Base-by-base conservation (phyloP, 2,888 invertebrate genomes). In the Drosophila greeni region DNA sequence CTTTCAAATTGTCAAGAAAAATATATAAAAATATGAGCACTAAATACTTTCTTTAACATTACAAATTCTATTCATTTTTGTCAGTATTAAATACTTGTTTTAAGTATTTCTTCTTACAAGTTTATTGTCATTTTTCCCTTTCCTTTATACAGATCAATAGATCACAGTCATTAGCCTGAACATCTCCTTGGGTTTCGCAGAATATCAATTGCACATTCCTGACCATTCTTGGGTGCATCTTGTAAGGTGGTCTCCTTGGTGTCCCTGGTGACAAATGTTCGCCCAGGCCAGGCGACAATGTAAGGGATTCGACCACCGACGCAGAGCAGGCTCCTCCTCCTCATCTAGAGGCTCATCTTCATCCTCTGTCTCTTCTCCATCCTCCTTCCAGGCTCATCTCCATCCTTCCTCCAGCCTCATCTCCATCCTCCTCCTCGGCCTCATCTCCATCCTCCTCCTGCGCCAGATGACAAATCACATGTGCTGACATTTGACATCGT, bases 401-500 rank as follows among this genome's bases (percentile, higher is more conserved):
- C 4, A 16, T 6, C 3, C 16, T 16, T 16, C 5, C 23, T 23
- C 3, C 4, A 16, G 14, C 3, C 16, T 16, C 36, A 16, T 16
- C 36, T 16, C 26, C 53, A 29, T 42, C n/a, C n/a, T 18, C 24
- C 37, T 40, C 48, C 26, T 16, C 29, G 11, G 29, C 29, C 29
- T 11, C 40, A 14, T 14, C 40, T 14, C 29, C 54, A 31, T 43
- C 24, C 23, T 43, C 42, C 31, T 33, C 49, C 29, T 20, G 9
- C 29, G 8, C 16, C 24, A 23, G 56, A 58, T 75, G 81, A 84
- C 81, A 81, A 84, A 84, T 84, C 71, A 75, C 77, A 74, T 72
- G 74, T 72, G 72, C 73, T 75, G 84, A 84, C 84, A 84, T 74
- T 81, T 84, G 82, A 81, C 82, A 81, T 81, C 66, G 72, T 58